Conservation (phyloP, 2,888 invertebrate species). For the Bhutanitis thaidina region DNA sequence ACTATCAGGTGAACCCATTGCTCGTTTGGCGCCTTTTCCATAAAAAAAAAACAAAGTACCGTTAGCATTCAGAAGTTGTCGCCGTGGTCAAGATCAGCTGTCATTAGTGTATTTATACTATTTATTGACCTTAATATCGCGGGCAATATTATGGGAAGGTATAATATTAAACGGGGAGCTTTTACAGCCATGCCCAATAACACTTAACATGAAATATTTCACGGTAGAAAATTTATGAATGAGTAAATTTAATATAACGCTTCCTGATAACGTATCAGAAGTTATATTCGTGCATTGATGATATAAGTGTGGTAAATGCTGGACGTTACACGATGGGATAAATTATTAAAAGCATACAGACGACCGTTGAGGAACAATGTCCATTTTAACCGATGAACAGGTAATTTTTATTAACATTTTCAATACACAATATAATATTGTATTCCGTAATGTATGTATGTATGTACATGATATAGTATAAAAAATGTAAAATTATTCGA, state of each 20-base stretch:
- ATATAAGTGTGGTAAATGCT: background rate
- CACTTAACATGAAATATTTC: conserved; percentile 8
- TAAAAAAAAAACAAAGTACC: no score
- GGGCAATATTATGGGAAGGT: background rate
- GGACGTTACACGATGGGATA: background rate
- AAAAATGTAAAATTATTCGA: no score
- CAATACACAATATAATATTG: no score
- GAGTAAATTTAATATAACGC: background rate
- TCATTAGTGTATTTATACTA: no score
- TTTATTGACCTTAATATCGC: no score
- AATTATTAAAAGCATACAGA: background rate
- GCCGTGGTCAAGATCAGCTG: no score
- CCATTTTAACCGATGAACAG: conserved; percentile 21
- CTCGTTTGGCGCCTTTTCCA: no score
- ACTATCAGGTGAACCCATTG: no score
- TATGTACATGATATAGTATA: no score
- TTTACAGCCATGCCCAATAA: conserved; percentile 2
- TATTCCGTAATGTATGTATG: no score
- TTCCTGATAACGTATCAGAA: background rate
- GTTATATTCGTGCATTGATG: background rate
- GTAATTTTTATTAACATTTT: conserved; percentile 12
- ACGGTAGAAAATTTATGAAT: conserved; percentile 3
- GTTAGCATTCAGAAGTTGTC: no score
- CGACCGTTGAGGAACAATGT: conserved; percentile 10
- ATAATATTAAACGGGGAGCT: background rate